These are phyloP conservation scores for Eonycteris spelaea DNA, from an alignment of 2,113 vertebrate genomes.

Conservation along the genomic window DNA sequence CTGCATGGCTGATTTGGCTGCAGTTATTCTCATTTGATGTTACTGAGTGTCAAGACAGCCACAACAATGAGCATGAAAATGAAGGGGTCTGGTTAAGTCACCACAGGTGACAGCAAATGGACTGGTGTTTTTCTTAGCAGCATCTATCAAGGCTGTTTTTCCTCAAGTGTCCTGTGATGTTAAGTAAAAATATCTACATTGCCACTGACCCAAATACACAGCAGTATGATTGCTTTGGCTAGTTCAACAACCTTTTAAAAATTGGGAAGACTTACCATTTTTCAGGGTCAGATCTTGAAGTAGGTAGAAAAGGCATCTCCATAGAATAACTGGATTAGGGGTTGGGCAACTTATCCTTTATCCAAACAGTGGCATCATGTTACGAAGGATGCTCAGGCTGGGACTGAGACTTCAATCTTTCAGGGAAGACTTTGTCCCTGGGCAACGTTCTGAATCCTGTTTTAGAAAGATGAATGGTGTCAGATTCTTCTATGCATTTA, in stretches of 20 bases:
- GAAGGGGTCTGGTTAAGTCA: neutral
- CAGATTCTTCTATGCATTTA: neutral
- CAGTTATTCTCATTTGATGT: neutral
- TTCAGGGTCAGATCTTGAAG: neutral
- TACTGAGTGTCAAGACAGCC: neutral
- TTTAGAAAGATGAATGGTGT: neutral
- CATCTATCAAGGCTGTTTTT: neutral
- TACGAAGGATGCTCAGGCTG: neutral
- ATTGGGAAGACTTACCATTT: neutral
- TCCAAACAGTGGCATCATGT: neutral
- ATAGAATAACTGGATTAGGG: neutral
- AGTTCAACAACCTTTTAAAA: slow-evolving; percentile 19
- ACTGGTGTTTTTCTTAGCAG: neutral
- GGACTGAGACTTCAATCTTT: neutral
- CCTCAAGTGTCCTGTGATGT: slow-evolving; percentile 22
- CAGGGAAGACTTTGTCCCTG: neutral
- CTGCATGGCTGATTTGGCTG: neutral
- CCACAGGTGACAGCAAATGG: neutral
- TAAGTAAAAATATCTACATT: slow-evolving; percentile 23
- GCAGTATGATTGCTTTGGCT: neutral
- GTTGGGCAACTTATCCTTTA: neutral
- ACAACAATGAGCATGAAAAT: neutral
- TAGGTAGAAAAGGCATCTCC: neutral
- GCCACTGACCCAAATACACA: neutral
- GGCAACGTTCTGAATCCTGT: neutral